Evolutionary conservation across 2,888 invertebrate genomes (phyloP).

Genomic region (Metopia argyrocephala): DNA sequence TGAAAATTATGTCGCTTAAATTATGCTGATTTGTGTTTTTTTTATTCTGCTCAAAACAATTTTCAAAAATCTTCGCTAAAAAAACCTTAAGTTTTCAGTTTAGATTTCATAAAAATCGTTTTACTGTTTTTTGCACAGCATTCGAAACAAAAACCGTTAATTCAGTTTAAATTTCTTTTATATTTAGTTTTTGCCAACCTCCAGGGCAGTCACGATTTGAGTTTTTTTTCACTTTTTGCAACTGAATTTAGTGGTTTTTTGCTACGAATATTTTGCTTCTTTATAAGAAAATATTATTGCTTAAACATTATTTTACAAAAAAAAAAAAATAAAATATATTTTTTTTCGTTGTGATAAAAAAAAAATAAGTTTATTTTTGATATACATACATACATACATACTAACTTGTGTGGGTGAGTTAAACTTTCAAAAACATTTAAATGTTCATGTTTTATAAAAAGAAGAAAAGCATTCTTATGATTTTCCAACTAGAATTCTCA

Average conservation of each 20-base stretch:
- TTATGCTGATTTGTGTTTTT: too few species aligned
- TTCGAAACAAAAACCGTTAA: slow-evolving; percentile 22
- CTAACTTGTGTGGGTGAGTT: slow-evolving; percentile 48
- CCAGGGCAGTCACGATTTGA: slow-evolving; percentile 56
- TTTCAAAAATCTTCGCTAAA: too few species aligned
- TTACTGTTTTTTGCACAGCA: not conserved
- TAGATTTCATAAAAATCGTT: not conserved
- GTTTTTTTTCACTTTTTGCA: slow-evolving; percentile 10
- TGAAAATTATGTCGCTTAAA: too few species aligned
- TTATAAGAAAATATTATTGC: slow-evolving; percentile 14
- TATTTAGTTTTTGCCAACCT: slow-evolving; percentile 51
- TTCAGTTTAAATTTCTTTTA: slow-evolving; percentile 23
- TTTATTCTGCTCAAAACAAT: too few species aligned
- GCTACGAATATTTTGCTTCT: slow-evolving; percentile 43
- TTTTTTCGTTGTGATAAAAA: slow-evolving; percentile 20
- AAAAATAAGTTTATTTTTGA: not conserved
- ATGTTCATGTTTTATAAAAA: too few species aligned
- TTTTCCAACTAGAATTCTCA: not conserved
- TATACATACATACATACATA: not conserved
- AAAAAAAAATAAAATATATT: not conserved
- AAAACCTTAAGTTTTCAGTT: not conserved
- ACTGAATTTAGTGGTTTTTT: slow-evolving; percentile 41
- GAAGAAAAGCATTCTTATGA: too few species aligned
- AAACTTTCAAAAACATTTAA: slow-evolving; percentile 32
- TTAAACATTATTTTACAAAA: not conserved